Evolutionary conservation across 2,888 invertebrate genomes (phyloP), one percentile per base, ranked within the genome.

Genomic region (Melieria omissa): DNA sequence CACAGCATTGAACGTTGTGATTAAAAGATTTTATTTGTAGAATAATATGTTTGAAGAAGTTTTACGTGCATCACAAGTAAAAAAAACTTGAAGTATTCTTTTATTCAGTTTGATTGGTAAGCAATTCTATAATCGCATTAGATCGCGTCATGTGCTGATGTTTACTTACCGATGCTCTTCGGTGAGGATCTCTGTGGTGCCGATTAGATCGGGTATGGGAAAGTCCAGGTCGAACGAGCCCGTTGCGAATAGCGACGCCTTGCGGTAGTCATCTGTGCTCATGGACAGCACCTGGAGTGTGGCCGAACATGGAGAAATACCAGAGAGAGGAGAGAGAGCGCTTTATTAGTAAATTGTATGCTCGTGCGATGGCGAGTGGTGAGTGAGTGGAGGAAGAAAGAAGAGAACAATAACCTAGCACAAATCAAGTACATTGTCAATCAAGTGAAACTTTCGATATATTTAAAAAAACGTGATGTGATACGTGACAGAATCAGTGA

Each of bases 151-250:
- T 55, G 10, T 47, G n/a, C 46, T 45, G 42, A 61, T 44, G 52
- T 62, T 61, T 60, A 74, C 81, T 83, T 86, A 92, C 88, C 95
- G 91, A 88, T 96, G 95, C 73, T 95, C 94, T 88, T 96, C 95
- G 76, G 93, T 93, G 83, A 98, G 89, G 82, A 98, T 95, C 88
- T 96, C 96, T 65, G 97, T 96, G 76, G 90, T 89, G 72, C 96
- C 96, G 81, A 95, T 92, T 80, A 98, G 90, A 84, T 98, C 98
- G 12, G 98, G 98, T 78, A 97, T 92, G 77, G 93, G 93, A 79
- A 95, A 90, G 84, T 96, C 96, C 87, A 93, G 90, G 88, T 96
- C 95, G 83, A 96, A 89, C 78, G 95, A 94, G 81, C 92, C 93
- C 79, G 93, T 93, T 84, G 92, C 91, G 80, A 89, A 88, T 75